phyloP scores from a whole-genome alignment of 2,113 vertebrate genomes.

The Tetrax tetrax region DNA sequence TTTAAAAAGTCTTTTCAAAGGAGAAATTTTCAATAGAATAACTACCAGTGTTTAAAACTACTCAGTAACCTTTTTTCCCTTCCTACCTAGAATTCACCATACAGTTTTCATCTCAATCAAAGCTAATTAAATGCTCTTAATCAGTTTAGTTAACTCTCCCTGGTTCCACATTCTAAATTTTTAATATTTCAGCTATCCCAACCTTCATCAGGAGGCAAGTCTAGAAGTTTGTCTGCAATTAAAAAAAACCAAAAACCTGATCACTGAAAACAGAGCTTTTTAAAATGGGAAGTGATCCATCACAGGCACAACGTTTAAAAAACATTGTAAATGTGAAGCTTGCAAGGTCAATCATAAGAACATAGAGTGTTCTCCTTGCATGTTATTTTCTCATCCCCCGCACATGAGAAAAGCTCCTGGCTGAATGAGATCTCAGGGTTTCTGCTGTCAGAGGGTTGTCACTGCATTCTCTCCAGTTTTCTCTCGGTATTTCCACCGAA shows the following conservation, averaged over 20 bases:
- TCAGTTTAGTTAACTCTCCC: not conserved
- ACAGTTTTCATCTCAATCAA: not conserved
- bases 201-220: not conserved
- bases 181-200: not conserved
- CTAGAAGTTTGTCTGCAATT: not conserved
- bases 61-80: not conserved
- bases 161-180: not conserved
- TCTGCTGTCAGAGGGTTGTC: not conserved
- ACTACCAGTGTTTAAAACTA: not conserved
- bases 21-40: not conserved
- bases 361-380: not conserved
- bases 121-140: not conserved
- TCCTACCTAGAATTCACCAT: not conserved
- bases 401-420: rapidly evolving
- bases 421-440: not conserved
- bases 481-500: not conserved
- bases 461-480: not conserved
- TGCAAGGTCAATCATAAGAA: not conserved
- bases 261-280: not conserved
- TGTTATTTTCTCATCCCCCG: not conserved
- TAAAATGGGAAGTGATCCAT: not conserved
- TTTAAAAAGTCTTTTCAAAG: not conserved
- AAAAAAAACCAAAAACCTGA: not conserved
- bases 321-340: not conserved
- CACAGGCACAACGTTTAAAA: not conserved